A percentile compares a stretch with the other conserved stretches of the same genome.
Evolutionary conservation across 2,797 vertebrate species (phyloP).

Genomic region (Spinus olivaceus): DNA sequence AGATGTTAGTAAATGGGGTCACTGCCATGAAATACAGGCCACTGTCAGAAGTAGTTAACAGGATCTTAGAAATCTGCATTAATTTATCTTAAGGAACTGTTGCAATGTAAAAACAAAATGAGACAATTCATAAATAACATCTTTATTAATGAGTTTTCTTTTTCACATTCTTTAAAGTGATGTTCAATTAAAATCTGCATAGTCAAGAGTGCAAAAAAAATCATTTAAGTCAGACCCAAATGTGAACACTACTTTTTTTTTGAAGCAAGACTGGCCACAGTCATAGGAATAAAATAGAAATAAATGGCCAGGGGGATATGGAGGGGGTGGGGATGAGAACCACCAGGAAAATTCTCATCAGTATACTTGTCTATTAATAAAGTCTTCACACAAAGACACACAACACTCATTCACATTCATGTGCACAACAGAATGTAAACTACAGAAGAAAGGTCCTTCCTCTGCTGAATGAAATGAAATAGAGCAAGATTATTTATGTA

Average conservation of each 20-base stretch:
- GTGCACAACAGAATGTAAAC: neutral
- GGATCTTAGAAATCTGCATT: neutral
- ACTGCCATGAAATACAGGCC: neutral
- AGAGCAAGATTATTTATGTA: neutral
- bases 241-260: neutral
- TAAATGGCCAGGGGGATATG: neutral
- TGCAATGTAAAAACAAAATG: neutral
- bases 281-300: neutral
- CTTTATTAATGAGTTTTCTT: constrained; percentile 49
- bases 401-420: neutral
- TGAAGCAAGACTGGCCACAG: neutral
- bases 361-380: neutral
- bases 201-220: constrained; percentile 25
- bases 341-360: neutral
- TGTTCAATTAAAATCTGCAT: constrained; percentile 45
- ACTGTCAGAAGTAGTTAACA: neutral
- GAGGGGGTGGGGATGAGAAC: neutral
- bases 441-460: neutral
- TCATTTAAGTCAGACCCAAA: neutral
- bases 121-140: constrained; percentile 39
- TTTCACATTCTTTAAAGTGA: constrained; percentile 48
- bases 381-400: constrained; percentile 35
- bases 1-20: neutral
- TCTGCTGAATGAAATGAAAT: neutral
- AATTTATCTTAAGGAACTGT: neutral